phyloP scores from a whole-genome alignment of 2,888 invertebrate species.

The Orchesellides sinensis region DNA sequence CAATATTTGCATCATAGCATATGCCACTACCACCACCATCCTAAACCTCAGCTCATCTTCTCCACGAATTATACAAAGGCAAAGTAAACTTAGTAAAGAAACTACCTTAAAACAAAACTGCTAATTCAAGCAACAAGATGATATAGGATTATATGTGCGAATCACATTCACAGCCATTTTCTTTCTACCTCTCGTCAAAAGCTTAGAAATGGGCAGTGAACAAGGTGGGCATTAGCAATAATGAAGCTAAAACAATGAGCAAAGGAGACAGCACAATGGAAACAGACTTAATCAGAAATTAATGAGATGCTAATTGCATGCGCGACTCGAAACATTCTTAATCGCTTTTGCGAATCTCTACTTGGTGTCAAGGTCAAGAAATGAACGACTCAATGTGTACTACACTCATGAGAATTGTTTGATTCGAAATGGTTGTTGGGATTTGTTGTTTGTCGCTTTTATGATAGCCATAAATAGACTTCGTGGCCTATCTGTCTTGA shows the following conservation, averaged over 20 bases:
- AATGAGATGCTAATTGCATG: conserved; percentile 45
- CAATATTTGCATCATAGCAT: conserved; percentile 37
- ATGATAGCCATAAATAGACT: conserved; percentile 52
- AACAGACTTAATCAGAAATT: background rate
- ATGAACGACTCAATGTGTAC: too few relatives aligned
- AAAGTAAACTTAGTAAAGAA: too few relatives aligned
- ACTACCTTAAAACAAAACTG: too few relatives aligned
- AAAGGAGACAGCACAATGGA: background rate
- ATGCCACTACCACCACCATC: conserved; percentile 6
- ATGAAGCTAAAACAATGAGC: conserved; percentile 31
- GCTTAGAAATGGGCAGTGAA: background rate
- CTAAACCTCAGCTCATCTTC: background rate
- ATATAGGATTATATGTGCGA: conserved; percentile 23
- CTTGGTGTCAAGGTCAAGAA: conserved; percentile 54
- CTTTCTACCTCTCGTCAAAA: background rate
- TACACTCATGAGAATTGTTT: background rate
- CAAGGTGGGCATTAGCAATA: background rate
- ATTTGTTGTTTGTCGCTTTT: conserved; percentile 19
- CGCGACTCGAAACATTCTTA: conserved; percentile 28
- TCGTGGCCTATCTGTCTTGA: conserved; percentile 19
- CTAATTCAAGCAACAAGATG: background rate
- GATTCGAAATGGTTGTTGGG: background rate
- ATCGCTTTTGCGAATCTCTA: conserved; percentile 23
- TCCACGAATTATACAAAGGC: too few relatives aligned
- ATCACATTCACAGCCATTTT: background rate